A percentile compares a stretch with the other conserved stretches of the same genome.
These are phyloP conservation scores for Hymenopus coronatus DNA, from an alignment of 2,888 invertebrate species.

Conservation along the genomic window DNA sequence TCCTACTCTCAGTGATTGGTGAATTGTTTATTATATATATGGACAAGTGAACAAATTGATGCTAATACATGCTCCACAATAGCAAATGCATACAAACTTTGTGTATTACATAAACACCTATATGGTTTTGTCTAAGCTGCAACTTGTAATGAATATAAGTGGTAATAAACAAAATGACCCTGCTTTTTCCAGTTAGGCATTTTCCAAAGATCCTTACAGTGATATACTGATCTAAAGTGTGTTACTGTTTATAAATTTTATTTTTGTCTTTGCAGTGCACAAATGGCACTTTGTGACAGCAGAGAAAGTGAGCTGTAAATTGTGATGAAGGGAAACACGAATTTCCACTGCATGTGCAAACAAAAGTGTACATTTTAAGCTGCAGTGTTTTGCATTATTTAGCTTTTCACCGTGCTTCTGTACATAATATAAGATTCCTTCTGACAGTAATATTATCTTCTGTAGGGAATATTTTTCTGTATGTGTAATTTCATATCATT, in stretches of 20 bases:
- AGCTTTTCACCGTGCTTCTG: not conserved
- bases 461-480: no score
- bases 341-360: not conserved
- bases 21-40: no score
- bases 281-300: constrained; percentile 45
- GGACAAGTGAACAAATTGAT: no score
- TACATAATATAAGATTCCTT: not conserved
- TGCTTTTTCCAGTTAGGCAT: no score
- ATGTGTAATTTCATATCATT: not conserved
- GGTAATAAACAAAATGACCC: no score
- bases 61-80: no score
- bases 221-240: not conserved
- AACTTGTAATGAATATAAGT: no score
- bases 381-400: not conserved
- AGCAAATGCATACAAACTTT: no score
- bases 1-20: no score
- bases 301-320: constrained; percentile 35
- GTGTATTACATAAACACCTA: no score
- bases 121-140: no score
- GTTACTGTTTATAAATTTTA: not conserved
- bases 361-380: not conserved
- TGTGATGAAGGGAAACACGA: constrained; percentile 34
- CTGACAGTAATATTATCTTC: not conserved
- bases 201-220: not conserved
- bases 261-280: constrained; percentile 47